Evolutionary conservation across 1,140 invertebrate species (phyloP), one percentile per base, ranked within the genome.

Genomic region (Brachionus rotundiformis): DNA sequence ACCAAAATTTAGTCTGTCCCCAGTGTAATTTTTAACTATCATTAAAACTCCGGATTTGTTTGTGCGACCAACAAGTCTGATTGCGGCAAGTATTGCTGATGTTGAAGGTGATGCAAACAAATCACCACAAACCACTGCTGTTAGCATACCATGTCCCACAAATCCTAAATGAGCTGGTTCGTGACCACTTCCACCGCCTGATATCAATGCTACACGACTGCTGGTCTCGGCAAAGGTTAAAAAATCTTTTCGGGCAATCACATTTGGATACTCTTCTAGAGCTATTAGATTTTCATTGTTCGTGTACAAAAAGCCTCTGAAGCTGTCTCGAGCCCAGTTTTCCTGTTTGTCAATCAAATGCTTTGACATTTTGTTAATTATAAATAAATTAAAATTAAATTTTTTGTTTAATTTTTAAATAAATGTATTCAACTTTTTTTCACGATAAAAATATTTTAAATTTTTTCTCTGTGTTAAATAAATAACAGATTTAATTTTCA

Each of bases 1-100:
- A 16, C 93, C 94, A 88, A 95, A 95, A 86, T 94, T 95, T 3
- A 95, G 87, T 83, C 93, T 88, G 85, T 95, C 94, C 0, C 94
- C 94, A 5, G 94, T 95, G 85, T 95, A 95, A 88, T 95, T 95
- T 8, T 92, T 92, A 6, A 94, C 90, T 2, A 68, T 83, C 33
- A 49, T 41, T 11, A 83, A 33, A 47, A 75, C 65, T 16, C 47
- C 79, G 49, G 36, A 25, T 83, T 71, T 47, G 33, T 81, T 83
- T 4, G 49, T 88, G 73, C 85, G 88, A 84, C 86, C 90, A 33
- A 91, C 88, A 83, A 90, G 89, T 79, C 89, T 85, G 4, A 94
- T 90, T 1, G 91, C 92, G 61, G 91, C 90, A 3, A 92, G 86
- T 41, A 95, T 91, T 82, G 89, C 90, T 1, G 92, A 89, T 0